Conservation (phyloP, 2,113 vertebrate species). For the Zosterops pallidus region DNA sequence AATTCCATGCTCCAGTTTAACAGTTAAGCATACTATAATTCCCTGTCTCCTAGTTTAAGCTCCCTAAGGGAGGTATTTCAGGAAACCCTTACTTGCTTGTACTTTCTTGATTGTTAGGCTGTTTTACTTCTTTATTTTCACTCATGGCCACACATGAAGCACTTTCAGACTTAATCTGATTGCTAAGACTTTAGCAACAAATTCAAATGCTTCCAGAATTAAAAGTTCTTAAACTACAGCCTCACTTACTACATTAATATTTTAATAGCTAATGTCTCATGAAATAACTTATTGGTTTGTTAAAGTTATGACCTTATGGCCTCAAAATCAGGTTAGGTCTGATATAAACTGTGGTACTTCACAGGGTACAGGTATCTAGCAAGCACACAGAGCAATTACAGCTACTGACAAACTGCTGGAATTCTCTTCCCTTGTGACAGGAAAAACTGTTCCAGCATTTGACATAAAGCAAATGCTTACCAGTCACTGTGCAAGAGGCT, state of each 20-base stretch:
- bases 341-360: not conserved
- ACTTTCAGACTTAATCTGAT: not conserved
- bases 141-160: not conserved
- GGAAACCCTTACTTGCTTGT: not conserved
- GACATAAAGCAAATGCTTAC: not conserved
- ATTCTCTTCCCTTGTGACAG: not conserved
- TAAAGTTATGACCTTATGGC: not conserved
- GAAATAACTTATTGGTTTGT: not conserved
- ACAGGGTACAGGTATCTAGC: not conserved
- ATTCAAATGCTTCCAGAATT: not conserved
- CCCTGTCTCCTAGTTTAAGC: not conserved
- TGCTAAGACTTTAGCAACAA: not conserved
- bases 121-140: not conserved
- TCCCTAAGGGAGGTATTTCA: constrained; percentile 19
- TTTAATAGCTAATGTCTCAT: not conserved
- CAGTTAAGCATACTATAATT: not conserved
- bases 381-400: not conserved
- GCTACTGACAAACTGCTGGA: not conserved
- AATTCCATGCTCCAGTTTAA: not conserved
- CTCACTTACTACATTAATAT: not conserved
- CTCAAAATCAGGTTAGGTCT: not conserved
- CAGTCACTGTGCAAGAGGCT: not conserved
- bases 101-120: not conserved
- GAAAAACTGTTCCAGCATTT: not conserved
- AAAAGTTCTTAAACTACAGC: not conserved